Evolutionary conservation across 2,888 invertebrate species (phyloP), one percentile per base, ranked within the genome.

Genomic region (Polyommatus iphigenia): DNA sequence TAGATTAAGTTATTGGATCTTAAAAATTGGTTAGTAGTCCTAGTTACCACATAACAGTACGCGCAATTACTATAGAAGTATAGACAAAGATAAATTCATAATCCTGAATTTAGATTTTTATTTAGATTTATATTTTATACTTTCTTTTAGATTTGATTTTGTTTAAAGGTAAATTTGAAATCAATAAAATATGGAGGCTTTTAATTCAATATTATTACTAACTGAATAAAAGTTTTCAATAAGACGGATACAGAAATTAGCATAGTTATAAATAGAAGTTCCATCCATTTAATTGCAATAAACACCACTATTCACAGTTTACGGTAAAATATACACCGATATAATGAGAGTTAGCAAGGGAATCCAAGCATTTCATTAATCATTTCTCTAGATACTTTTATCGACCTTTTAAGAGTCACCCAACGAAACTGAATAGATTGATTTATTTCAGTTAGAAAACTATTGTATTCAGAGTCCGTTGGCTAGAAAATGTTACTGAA

Each of bases 381-480:
- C 24, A 24, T 29, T 24, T 62, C 62, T 62, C 13, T 62, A 24
- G 13, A 29, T 20, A 62, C 62, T 62, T 62, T 24, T 59, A 59
- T 59, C 24, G 59, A 7, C n/a, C 4, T 24, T n/a, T 8, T n/a
- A 57, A 57, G 59, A 62, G 59, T 59, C 8, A 3, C 62, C 62
- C 3, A 24, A 62, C 10, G 5, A 24, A 24, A 24, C 8, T 24
- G 62, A 62, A 62, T 24, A 13, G 24, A 24, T 62, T 24, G 62
- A 62, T 62, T 62, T 62, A 62, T 62, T 62, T 62, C 10, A 62
- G 24, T 62, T 62, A 29, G 24, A 29, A 62, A 62, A 24, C 62
- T 3, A 24, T 62, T 24, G 62, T 29, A 24, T 15, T 62, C 62
- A 29, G 4, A 24, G 24, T 62, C 24, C 24, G 24, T 18, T 62